Conservation (phyloP, 2,797 vertebrate species). For the Chelmon rostratus region DNA sequence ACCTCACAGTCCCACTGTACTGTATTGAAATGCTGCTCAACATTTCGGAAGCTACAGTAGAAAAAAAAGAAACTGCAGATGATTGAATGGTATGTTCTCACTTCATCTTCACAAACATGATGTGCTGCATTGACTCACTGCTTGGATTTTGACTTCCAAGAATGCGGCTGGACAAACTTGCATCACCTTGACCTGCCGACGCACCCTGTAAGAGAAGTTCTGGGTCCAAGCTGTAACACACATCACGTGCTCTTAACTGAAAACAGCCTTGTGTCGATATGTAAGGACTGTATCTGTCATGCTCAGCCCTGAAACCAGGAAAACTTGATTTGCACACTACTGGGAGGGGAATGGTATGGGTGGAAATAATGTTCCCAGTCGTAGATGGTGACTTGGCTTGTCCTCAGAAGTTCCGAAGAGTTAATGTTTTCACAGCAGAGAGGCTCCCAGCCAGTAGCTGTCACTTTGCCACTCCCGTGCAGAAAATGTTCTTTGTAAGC, state of each 20-base stretch:
- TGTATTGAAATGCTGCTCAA: conserved; percentile 26
- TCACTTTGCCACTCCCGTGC: conserved; percentile 62
- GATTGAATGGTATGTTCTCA: conserved; percentile 10
- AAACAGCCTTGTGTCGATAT: conserved; percentile 15
- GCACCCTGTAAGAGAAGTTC: conserved; percentile 2
- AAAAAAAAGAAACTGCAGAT: not conserved
- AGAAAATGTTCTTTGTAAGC: conserved; percentile 69
- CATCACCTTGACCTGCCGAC: conserved; percentile 7
- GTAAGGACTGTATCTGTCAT: conserved; percentile 34
- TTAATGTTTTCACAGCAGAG: conserved; percentile 34
- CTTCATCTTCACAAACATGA: conserved; percentile 9
- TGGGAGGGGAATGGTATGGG: conserved; percentile 18
- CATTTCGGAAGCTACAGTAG: conserved; percentile 12
- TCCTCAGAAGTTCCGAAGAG: conserved; percentile 31
- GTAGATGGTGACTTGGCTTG: conserved; percentile 29
- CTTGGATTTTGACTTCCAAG: conserved; percentile 5
- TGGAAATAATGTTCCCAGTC: conserved; percentile 7
- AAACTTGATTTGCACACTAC: conserved; percentile 59
- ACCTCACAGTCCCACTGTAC: conserved; percentile 7
- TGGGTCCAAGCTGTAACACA: conserved; percentile 6
- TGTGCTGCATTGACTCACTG: conserved; percentile 7
- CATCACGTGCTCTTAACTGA: conserved; percentile 25
- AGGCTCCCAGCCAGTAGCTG: conserved; percentile 46
- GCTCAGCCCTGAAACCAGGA: conserved; percentile 45
- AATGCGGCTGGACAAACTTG: conserved; percentile 4